These are phyloP conservation scores for Brachystomella parvula DNA, from an alignment of 1,140 invertebrate species.

Conservation along the genomic window DNA sequence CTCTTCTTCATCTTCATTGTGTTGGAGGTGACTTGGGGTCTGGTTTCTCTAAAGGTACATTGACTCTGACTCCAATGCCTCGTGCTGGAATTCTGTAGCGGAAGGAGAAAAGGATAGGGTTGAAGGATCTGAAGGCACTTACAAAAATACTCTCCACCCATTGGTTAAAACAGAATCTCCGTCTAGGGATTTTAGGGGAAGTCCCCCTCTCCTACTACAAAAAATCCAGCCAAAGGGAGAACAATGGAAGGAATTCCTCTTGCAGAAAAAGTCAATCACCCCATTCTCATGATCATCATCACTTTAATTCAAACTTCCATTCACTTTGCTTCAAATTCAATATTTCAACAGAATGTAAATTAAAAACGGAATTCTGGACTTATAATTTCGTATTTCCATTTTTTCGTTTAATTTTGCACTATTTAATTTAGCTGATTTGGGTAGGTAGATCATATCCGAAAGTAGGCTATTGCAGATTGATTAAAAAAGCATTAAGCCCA, in stretches of 20 bases:
- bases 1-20: neutral
- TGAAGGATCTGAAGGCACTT: slow-evolving; percentile 1
- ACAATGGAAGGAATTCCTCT: slow-evolving; percentile 1
- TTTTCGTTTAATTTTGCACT: neutral
- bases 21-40: neutral
- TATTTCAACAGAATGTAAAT: neutral
- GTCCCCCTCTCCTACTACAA: neutral
- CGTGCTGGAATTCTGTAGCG: slow-evolving; percentile 35
- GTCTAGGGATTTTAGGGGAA: neutral
- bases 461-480: neutral
- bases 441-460: neutral
- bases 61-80: slow-evolving; percentile 32
- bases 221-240: slow-evolving; percentile 3
- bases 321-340: neutral
- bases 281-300: neutral
- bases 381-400: neutral
- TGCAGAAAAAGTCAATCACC: neutral
- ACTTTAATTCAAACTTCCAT: neutral
- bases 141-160: slow-evolving; percentile 4
- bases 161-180: neutral
- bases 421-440: no score
- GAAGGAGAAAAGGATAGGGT: slow-evolving; percentile 16
- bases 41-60: slow-evolving; percentile 30
- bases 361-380: neutral
- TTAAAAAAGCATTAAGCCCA: neutral